Conservation (phyloP, 2,888 invertebrate genomes). For the Pristionchus maxplancki region DNA sequence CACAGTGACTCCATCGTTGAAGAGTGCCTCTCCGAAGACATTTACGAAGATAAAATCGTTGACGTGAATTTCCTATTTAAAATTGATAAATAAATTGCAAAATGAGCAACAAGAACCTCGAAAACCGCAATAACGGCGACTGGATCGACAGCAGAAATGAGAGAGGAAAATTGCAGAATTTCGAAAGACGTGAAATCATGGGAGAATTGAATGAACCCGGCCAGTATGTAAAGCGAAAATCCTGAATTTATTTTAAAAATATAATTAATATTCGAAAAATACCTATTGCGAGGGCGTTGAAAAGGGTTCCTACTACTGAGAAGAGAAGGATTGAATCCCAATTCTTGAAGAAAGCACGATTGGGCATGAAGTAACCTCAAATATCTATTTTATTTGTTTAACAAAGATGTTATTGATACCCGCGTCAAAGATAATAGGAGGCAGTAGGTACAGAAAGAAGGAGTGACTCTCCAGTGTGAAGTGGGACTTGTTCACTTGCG, state of each 20-base stretch:
- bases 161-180: slow-evolving; percentile 46
- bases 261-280: neutral
- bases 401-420: slow-evolving; percentile 53
- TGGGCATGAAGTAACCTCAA: slow-evolving; percentile 97
- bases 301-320: slow-evolving; percentile 92
- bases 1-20: slow-evolving; percentile 98
- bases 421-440: slow-evolving; percentile 97
- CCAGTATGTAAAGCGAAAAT: slow-evolving; percentile 60
- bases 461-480: slow-evolving; percentile 83
- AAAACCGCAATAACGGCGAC: slow-evolving; percentile 55
- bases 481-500: slow-evolving; percentile 55
- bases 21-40: slow-evolving; percentile 96
- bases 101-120: neutral
- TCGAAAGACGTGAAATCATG: slow-evolving; percentile 64
- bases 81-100: neutral
- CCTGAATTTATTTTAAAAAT: slow-evolving; percentile 56
- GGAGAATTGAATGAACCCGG: slow-evolving; percentile 59
- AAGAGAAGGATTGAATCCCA: slow-evolving; percentile 94
- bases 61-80: slow-evolving; percentile 83
- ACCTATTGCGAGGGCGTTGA: slow-evolving; percentile 86
- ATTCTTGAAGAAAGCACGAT: slow-evolving; percentile 96
- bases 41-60: slow-evolving; percentile 98
- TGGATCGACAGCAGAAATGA: slow-evolving; percentile 51
- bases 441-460: slow-evolving; percentile 97
- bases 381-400: neutral